Conservation (phyloP, 1,140 invertebrate genomes). For the Sarcophaga peregrina region DNA sequence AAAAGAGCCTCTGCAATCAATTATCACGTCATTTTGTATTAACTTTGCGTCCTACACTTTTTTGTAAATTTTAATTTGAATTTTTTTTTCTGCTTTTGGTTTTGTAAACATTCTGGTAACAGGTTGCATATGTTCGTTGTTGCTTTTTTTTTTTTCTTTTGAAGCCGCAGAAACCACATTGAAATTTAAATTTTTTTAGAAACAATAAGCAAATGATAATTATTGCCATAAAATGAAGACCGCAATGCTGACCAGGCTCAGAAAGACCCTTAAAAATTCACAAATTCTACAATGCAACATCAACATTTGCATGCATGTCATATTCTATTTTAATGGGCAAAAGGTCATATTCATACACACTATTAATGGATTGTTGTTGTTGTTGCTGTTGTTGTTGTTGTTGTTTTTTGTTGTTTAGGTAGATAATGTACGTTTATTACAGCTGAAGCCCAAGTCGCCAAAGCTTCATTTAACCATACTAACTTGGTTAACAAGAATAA, state of each 20-base stretch:
- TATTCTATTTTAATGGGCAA: background rate
- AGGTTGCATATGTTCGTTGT: background rate
- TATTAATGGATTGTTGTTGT: conserved; percentile 29
- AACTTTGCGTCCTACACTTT: background rate
- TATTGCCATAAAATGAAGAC: background rate
- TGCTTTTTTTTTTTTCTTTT: background rate
- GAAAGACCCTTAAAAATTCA: too few species aligned
- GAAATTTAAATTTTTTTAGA: background rate
- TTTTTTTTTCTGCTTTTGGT: too few species aligned
- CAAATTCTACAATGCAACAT: too few species aligned
- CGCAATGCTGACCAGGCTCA: background rate
- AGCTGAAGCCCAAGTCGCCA: background rate
- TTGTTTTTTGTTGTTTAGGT: background rate
- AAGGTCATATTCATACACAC: conserved; percentile 30
- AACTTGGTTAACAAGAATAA: conserved; percentile 31
- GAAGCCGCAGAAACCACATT: conserved; percentile 11
- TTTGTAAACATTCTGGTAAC: background rate
- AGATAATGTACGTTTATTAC: background rate
- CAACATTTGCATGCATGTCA: too few species aligned
- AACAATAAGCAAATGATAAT: background rate
- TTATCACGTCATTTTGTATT: background rate
- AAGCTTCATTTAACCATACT: conserved; percentile 7
- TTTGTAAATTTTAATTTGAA: too few species aligned
- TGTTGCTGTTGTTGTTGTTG: background rate
- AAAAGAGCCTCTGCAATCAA: background rate